phyloP scores from a whole-genome alignment of 2,797 vertebrate species.

The Phoebastria nigripes region DNA sequence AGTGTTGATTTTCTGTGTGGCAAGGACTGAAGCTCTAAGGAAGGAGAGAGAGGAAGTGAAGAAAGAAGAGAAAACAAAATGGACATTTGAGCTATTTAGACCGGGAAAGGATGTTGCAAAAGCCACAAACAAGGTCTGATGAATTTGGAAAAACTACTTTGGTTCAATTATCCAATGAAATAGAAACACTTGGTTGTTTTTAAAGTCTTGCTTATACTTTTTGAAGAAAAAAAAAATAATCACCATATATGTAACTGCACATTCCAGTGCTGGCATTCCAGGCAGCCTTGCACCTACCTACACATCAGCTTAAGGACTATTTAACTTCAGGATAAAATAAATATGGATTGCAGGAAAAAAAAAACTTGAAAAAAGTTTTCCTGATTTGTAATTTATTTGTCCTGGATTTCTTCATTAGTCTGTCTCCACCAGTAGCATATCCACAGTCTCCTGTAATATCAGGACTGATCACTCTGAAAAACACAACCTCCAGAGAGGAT shows the following conservation, averaged over 20 bases:
- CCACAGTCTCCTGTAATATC: not conserved
- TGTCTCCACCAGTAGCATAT: not conserved
- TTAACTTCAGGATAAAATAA: not conserved
- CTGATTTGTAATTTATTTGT: not conserved
- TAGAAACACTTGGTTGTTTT: not conserved
- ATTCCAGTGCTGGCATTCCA: not conserved
- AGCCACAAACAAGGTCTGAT: not conserved
- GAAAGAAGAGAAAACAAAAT: not conserved
- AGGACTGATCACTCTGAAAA: not conserved
- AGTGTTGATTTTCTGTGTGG: not conserved
- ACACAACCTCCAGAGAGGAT: not conserved
- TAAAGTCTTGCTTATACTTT: not conserved
- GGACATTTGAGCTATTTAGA: not conserved
- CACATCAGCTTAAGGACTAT: not conserved
- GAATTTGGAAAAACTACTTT: not conserved
- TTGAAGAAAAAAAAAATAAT: not conserved
- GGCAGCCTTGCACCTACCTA: not conserved
- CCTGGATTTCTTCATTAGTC: not conserved
- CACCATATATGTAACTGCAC: rapidly evolving
- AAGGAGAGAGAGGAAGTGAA: not conserved
- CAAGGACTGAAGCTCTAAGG: not conserved
- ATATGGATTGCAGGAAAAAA: not conserved
- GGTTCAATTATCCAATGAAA: not conserved
- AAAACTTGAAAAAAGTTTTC: rapidly evolving
- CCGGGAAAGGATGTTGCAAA: not conserved